Conservation (phyloP, 1,140 invertebrate genomes). For the Periplaneta americana region DNA sequence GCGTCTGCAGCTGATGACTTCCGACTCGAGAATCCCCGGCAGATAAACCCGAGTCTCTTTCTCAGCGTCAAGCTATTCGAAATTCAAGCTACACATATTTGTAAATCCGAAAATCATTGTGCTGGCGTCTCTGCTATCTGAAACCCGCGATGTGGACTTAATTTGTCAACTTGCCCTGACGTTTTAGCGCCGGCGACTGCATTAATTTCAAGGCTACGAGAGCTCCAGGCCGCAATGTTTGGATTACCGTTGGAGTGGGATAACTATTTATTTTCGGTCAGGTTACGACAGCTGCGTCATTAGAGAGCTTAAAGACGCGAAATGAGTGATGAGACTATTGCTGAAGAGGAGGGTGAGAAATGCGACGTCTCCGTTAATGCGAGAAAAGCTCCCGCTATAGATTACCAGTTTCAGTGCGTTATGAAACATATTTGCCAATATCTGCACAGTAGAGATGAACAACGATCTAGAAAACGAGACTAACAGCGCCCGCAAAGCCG, state of each 20-base stretch:
- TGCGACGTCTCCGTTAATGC: no score
- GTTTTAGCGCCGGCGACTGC: slow-evolving; percentile 6
- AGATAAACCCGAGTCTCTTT: neutral
- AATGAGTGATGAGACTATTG: no score
- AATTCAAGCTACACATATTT: neutral
- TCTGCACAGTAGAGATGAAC: no score
- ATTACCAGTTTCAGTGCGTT: no score
- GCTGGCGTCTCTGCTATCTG: neutral
- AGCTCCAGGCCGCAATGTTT: neutral
- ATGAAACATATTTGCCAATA: no score
- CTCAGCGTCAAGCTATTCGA: neutral
- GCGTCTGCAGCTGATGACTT: no score
- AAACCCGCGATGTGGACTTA: neutral
- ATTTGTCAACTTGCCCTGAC: neutral
- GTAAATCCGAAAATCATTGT: neutral
- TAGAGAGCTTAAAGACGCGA: neutral
- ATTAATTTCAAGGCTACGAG: neutral
- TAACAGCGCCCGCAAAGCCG: no score
- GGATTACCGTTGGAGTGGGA: neutral
- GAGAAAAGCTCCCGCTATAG: no score
- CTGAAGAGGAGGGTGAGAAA: no score
- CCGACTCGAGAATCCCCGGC: neutral
- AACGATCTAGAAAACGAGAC: no score
- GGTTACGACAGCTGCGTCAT: no score
- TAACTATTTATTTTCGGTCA: neutral